A percentile compares a stretch with the other conserved stretches of the same genome.
Conservation (phyloP, 2,113 vertebrate genomes). For the Myrmecophaga tridactyla region DNA sequence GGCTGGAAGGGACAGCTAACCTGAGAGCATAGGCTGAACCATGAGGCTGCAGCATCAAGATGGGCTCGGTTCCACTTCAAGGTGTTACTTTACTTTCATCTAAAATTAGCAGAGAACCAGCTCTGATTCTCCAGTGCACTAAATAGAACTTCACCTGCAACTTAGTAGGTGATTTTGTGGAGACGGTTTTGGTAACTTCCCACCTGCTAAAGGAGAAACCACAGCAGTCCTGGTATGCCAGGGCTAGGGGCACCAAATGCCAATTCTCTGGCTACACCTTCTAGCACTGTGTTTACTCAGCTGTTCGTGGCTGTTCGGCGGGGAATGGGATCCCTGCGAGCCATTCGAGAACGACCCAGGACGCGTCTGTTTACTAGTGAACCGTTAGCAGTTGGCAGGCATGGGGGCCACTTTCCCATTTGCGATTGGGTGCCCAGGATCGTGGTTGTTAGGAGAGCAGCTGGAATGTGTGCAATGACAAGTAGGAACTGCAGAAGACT, state of each 20-base stretch:
- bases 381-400: conserved; percentile 65
- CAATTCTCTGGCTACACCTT: conserved; percentile 62
- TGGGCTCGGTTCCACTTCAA: neutral
- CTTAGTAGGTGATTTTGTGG: neutral
- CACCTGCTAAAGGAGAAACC: conserved; percentile 68
- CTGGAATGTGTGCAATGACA: conserved; percentile 57
- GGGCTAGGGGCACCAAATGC: conserved; percentile 50
- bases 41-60: neutral
- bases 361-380: conserved; percentile 78
- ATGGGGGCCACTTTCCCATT: conserved; percentile 72
- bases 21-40: neutral
- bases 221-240: conserved; percentile 25
- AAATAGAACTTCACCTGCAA: conserved; percentile 7
- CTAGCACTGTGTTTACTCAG: conserved; percentile 78
- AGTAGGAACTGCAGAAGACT: conserved; percentile 34
- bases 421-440: conserved; percentile 62
- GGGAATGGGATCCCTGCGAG: neutral
- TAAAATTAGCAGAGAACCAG: neutral
- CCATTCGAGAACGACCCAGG: conserved; percentile 62
- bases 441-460: conserved; percentile 43
- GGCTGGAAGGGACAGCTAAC: neutral
- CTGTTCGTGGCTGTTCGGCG: conserved; percentile 60
- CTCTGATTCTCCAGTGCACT: neutral
- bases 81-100: conserved; percentile 16
- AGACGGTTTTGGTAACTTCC: conserved; percentile 40